phyloP scores from a whole-genome alignment of 1,140 invertebrate genomes.

The Doryteuthis pealeii region DNA sequence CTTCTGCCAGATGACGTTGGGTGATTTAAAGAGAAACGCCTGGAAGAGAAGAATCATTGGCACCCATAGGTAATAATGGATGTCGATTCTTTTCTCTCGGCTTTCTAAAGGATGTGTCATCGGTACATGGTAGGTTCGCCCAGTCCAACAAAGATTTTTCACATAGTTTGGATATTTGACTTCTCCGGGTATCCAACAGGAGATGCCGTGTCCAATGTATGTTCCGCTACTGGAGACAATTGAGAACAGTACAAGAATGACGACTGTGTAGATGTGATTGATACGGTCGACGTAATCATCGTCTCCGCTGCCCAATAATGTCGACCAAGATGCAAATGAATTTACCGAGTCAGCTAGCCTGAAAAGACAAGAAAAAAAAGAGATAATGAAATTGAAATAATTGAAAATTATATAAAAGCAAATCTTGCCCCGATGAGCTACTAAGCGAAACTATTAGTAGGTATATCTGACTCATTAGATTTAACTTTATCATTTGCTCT shows the following conservation, averaged over 20 bases:
- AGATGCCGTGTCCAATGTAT: slow-evolving; percentile 50
- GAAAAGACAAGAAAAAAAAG: not conserved
- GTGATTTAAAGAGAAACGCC: slow-evolving; percentile 91
- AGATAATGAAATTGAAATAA: too few relatives aligned
- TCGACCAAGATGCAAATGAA: slow-evolving; percentile 40
- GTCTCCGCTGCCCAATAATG: slow-evolving; percentile 36
- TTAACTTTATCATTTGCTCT: too few relatives aligned
- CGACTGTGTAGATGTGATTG: slow-evolving; percentile 47
- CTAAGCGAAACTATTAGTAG: too few relatives aligned
- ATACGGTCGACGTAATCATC: slow-evolving; percentile 50
- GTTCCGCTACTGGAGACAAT: slow-evolving; percentile 48
- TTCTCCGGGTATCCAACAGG: slow-evolving; percentile 39
- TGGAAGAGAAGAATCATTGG: slow-evolving; percentile 93
- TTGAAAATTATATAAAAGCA: too few relatives aligned
- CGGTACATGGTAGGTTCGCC: slow-evolving; percentile 47
- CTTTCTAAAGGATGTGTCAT: slow-evolving; percentile 35
- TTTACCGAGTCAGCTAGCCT: slow-evolving; percentile 20
- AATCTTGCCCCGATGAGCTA: too few relatives aligned
- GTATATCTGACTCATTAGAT: too few relatives aligned
- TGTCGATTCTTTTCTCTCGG: slow-evolving; percentile 29
- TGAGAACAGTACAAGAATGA: slow-evolving; percentile 43
- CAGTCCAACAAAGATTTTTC: slow-evolving; percentile 45
- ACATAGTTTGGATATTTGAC: slow-evolving; percentile 22
- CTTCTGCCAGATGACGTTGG: slow-evolving; percentile 87
- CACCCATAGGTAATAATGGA: slow-evolving; percentile 93